Evolutionary conservation across 1,140 invertebrate species (phyloP).

Genomic region (Whitmania pigra): DNA sequence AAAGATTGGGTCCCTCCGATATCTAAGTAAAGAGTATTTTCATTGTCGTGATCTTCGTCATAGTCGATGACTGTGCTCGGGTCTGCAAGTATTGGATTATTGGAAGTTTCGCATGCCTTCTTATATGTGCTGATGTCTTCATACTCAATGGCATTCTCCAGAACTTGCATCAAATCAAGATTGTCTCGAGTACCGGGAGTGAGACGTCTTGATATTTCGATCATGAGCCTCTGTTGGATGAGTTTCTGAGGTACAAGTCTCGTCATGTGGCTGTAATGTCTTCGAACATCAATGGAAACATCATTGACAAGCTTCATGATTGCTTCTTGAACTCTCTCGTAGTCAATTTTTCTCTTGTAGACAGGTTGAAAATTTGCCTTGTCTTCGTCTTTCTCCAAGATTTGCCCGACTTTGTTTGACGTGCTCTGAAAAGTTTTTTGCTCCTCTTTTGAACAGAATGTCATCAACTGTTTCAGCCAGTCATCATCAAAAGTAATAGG

Average conservation of each 20-base stretch:
- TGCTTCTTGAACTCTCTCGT: slow-evolving; percentile 14
- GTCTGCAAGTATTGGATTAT: neutral
- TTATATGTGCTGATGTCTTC: neutral
- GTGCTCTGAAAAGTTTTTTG: neutral
- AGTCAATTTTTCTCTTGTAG: slow-evolving; percentile 16
- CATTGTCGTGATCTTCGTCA: neutral
- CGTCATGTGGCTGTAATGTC: slow-evolving; percentile 1
- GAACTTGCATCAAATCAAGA: slow-evolving; percentile 9
- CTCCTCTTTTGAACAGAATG: neutral
- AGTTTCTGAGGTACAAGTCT: slow-evolving; percentile 1
- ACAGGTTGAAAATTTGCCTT: neutral
- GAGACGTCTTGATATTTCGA: neutral
- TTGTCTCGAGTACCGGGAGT: slow-evolving; percentile 13
- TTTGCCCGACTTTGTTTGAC: neutral
- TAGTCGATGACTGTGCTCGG: neutral
- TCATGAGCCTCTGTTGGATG: slow-evolving; percentile 9
- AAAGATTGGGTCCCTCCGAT: neutral
- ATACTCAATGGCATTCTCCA: slow-evolving; percentile 8
- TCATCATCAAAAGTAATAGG: slow-evolving; percentile 8
- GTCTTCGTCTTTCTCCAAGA: neutral
- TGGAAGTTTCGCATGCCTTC: neutral
- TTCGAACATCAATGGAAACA: slow-evolving; percentile 14
- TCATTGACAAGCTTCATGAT: slow-evolving; percentile 16
- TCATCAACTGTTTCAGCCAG: slow-evolving; percentile 10
- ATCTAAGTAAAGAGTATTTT: neutral